Base-by-base conservation (phyloP, 2,888 invertebrate species). In the Vannuccia rotundouncinata region DNA sequence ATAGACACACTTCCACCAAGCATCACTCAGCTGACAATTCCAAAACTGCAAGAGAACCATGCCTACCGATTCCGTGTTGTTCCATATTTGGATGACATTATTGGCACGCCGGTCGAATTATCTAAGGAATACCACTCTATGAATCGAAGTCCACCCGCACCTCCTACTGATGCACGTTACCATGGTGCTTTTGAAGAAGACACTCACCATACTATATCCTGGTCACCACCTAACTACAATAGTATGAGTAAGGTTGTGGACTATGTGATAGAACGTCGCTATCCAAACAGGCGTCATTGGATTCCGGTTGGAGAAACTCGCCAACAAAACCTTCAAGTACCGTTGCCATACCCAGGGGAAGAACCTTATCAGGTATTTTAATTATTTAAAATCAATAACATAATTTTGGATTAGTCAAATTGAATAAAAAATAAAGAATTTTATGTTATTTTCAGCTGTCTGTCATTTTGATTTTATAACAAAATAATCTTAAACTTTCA, bases 31-130 rank as follows among this genome's bases (percentile, higher is more conserved):
- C 28, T 5, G 1, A 28, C 5, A 5, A 27, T 75, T n/a, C 17
- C 29, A 29, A 13, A 30, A 10, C 75, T 75, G 10, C 10, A 29
- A 29, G 29, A 22, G 10, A 29, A 27, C 17, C 75, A 75, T 29
- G 29, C 5, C 29, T 75, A 75, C 28, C 75, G 75, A 22, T 75
- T 75, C 31, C 75, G 75, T 75, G 75, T 75, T 27, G 31, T 30
- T 75, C 75, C 75, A 13, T 75, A 13, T 30, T 13, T 28, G 27
- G 75, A 75, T n/a, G 75, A 75, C 22, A 5, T 75, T 13, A 27
- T 75, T 2, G 75, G 25, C 2, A 75, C 10, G 25, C 75, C 75
- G 17, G 22, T 75, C 2, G 75, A 75, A 27, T 29, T 13, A 2
- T 1, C 31, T 1, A 75, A 75, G 29, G 66, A 13, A 17, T 66